Evolutionary conservation across 2,797 vertebrate species (phyloP).

Genomic region (Petrocephalus sullivani): DNA sequence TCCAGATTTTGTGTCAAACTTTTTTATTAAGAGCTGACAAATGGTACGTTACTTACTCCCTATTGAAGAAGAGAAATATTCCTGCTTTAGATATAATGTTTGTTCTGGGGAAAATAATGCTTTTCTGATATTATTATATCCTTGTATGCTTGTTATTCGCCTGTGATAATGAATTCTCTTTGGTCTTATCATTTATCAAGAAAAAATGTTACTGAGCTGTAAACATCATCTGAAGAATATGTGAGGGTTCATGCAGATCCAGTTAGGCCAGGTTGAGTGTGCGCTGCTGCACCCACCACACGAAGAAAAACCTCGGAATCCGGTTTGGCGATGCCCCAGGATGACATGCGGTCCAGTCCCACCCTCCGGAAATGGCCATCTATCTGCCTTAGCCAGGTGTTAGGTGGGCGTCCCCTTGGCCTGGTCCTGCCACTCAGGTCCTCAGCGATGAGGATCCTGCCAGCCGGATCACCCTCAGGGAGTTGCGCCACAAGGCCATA

Average conservation of each 20-base stretch:
- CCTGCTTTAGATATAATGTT: background rate
- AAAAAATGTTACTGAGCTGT: constrained; percentile 84
- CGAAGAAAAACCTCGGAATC: no score
- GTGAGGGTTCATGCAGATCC: background rate
- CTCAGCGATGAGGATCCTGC: no score
- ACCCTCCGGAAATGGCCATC: no score
- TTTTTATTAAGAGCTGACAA: background rate
- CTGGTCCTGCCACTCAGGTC: no score
- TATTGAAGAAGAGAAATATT: background rate
- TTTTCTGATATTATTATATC: background rate
- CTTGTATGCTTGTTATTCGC: background rate
- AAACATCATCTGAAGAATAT: constrained; percentile 72
- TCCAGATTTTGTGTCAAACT: background rate
- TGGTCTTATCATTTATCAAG: background rate
- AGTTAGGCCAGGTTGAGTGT: no score
- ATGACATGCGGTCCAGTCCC: no score
- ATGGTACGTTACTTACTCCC: background rate
- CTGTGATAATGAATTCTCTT: background rate
- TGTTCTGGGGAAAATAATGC: background rate
- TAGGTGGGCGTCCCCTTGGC: no score
- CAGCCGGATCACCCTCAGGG: no score
- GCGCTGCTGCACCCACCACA: no score
- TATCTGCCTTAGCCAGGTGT: no score
- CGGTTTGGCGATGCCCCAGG: no score
- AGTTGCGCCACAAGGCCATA: no score